phyloP scores from a whole-genome alignment of 53 echinoderm and acorn worm genomes.

The Apostichopus leukothele region DNA sequence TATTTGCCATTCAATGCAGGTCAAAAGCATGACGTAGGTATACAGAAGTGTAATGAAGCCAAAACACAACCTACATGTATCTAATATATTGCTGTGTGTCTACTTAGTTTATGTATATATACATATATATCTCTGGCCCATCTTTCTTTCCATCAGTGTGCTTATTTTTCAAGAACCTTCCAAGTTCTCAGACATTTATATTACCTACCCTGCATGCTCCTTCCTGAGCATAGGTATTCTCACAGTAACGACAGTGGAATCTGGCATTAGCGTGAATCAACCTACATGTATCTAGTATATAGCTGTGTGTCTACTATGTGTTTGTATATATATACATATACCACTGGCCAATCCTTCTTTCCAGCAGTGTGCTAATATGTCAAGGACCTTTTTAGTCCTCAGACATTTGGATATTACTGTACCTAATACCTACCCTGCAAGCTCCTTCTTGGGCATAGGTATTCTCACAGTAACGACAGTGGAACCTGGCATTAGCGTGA shows the following conservation, averaged over 20 bases:
- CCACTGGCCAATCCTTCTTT: neutral
- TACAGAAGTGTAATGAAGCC: too few species aligned
- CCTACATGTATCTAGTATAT: too few species aligned
- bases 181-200: too few species aligned
- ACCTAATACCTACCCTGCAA: neutral
- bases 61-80: too few species aligned
- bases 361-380: neutral
- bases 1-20: too few species aligned
- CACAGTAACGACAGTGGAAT: neutral
- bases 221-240: neutral
- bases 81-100: too few species aligned
- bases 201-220: neutral
- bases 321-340: neutral
- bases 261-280: neutral
- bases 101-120: too few species aligned
- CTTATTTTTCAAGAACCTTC: too few species aligned
- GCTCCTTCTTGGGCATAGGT: neutral
- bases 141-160: too few species aligned
- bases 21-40: too few species aligned
- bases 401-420: neutral
- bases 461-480: neutral
- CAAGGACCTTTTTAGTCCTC: neutral
- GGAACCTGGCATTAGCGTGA: neutral
- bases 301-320: too few species aligned
- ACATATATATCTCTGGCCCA: too few species aligned